Evolutionary conservation across 2,797 vertebrate genomes (phyloP).

Genomic region (Enteromius paludinosus): DNA sequence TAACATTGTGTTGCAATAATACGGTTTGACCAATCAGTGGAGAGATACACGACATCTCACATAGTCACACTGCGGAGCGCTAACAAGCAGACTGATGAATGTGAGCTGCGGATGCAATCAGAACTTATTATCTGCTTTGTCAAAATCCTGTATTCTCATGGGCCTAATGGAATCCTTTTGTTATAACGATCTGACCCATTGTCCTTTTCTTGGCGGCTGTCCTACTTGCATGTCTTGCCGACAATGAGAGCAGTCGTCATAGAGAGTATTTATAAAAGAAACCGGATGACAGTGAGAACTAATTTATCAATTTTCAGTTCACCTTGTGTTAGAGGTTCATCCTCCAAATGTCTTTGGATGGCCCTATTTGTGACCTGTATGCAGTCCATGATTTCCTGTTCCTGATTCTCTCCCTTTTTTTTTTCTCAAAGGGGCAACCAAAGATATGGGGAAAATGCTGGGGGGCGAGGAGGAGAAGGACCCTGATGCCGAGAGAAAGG

Average conservation of each 20-base stretch:
- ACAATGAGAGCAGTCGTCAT: slow-evolving; percentile 44
- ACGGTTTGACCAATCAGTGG: slow-evolving; percentile 30
- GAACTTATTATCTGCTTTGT: slow-evolving; percentile 54
- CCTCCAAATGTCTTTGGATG: slow-evolving; percentile 20
- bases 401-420: neutral
- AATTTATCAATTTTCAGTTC: slow-evolving; percentile 37
- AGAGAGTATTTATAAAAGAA: slow-evolving; percentile 43
- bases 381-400: neutral
- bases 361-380: neutral
- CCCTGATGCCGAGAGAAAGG: slow-evolving; percentile 94
- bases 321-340: slow-evolving; percentile 11
- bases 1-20: slow-evolving; percentile 16
- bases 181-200: slow-evolving; percentile 62
- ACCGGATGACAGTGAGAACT: neutral
- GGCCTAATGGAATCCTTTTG: slow-evolving; percentile 59
- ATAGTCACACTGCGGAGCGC: slow-evolving; percentile 28
- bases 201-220: slow-evolving; percentile 47
- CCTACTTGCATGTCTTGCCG: slow-evolving; percentile 21
- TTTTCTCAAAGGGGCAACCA: slow-evolving; percentile 89
- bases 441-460: slow-evolving; percentile 99
- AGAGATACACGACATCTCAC: slow-evolving; percentile 23
- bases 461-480: slow-evolving; percentile 98
- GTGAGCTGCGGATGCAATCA: slow-evolving; percentile 49
- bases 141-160: slow-evolving; percentile 52
- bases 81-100: slow-evolving; percentile 53